phyloP scores from a whole-genome alignment of 2,888 invertebrate species.

The Aphodius granarius region DNA sequence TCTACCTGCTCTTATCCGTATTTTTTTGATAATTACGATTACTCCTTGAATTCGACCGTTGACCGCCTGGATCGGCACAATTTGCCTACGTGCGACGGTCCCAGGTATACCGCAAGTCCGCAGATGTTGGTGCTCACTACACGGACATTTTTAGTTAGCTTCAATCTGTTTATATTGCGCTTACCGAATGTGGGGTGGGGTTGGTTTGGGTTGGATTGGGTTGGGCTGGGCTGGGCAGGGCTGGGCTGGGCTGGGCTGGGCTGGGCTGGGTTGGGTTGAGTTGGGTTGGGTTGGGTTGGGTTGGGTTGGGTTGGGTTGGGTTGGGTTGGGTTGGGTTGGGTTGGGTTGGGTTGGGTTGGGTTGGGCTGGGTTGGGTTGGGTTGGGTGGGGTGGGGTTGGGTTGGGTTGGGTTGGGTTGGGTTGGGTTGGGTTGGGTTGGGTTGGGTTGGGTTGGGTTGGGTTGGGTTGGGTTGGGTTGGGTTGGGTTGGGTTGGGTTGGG shows the following conservation, averaged over 20 bases:
- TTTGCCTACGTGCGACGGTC: no score
- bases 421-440: not conserved
- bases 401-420: not conserved
- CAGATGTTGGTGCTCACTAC: no score
- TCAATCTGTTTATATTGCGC: no score
- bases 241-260: constrained; percentile 26
- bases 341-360: not conserved
- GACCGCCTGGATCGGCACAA: no score
- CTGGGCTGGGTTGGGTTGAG: constrained; percentile 25
- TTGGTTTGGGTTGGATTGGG: no score
- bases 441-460: not conserved
- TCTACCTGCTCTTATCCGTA: no score
- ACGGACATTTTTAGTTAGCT: no score
- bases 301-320: not conserved
- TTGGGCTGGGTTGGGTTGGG: not conserved
- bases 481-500: not conserved
- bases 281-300: not conserved
- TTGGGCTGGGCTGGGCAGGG: constrained; percentile 12
- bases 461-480: not conserved
- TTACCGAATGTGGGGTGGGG: no score
- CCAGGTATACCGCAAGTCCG: no score
- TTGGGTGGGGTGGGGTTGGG: no score
- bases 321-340: not conserved
- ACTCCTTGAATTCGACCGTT: no score
- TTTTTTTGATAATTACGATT: no score